phyloP scores from a whole-genome alignment of 2,797 vertebrate species.

The Epinephelus malabaricus region DNA sequence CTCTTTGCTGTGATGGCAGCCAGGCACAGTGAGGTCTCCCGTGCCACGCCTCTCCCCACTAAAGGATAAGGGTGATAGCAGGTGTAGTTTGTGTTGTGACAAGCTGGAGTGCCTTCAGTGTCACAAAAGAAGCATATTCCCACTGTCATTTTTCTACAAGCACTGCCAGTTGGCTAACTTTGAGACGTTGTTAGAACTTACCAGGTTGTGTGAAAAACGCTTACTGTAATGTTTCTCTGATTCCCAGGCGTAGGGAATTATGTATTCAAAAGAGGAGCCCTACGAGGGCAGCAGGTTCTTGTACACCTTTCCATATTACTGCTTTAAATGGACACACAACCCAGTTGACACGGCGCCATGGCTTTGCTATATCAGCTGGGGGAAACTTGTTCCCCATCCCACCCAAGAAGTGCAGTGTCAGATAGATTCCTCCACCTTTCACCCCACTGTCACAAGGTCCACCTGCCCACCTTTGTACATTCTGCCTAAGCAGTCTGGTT shows the following conservation, averaged over 20 bases:
- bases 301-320: neutral
- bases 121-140: slow-evolving; percentile 15
- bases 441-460: slow-evolving; percentile 9
- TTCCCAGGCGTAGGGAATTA: neutral
- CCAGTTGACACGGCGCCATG: slow-evolving; percentile 8
- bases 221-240: neutral
- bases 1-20: slow-evolving; percentile 23
- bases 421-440: slow-evolving; percentile 19
- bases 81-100: slow-evolving; percentile 4
- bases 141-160: neutral
- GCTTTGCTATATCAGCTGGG: neutral
- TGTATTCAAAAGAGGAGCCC: neutral
- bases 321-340: slow-evolving; percentile 15
- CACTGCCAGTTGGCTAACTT: neutral
- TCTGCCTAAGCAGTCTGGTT: slow-evolving; percentile 28
- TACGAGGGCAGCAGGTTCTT: neutral
- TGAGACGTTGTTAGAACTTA: neutral
- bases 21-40: slow-evolving; percentile 4
- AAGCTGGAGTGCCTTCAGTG: neutral
- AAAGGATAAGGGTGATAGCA: slow-evolving; percentile 18
- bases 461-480: slow-evolving; percentile 25
- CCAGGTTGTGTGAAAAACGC: neutral
- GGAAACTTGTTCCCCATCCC: neutral
- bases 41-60: slow-evolving; percentile 20
- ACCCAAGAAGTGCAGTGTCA: slow-evolving; percentile 10